Percentiles rank a stretch among this genome's conserved stretches.
These are phyloP conservation scores for Esox niger DNA, from an alignment of 2,113 vertebrate species.

Conservation along the genomic window DNA sequence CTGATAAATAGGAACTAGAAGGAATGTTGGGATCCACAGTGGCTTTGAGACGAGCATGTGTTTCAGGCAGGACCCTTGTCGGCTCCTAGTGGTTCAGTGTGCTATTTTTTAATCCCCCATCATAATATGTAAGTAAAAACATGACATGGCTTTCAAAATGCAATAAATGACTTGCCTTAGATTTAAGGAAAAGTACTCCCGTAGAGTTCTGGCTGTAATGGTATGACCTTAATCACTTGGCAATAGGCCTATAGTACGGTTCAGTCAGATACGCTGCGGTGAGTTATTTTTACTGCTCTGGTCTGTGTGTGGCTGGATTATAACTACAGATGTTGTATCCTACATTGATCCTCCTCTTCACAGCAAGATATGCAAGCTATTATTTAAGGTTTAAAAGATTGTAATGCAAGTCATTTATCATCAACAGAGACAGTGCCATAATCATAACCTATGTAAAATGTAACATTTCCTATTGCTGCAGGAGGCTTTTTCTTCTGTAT, in stretches of 20 bases:
- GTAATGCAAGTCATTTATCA: too few relatives aligned
- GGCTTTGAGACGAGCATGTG: background rate
- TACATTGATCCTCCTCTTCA: too few relatives aligned
- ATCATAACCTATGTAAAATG: too few relatives aligned
- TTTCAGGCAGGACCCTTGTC: background rate
- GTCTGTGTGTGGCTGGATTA: background rate
- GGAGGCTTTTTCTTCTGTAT: too few relatives aligned
- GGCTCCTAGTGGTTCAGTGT: constrained; percentile 14
- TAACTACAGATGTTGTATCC: too few relatives aligned
- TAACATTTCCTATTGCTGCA: too few relatives aligned
- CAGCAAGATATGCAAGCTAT: too few relatives aligned
- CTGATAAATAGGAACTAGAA: too few relatives aligned
- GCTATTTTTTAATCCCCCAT: constrained; percentile 18
- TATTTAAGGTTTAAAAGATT: too few relatives aligned
- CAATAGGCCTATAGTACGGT: background rate
- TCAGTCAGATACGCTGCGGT: background rate
- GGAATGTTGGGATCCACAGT: too few relatives aligned
- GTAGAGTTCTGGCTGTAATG: constrained; percentile 1
- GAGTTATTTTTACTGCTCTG: constrained; percentile 5
- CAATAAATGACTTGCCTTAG: background rate
- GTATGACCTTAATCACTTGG: constrained; percentile 25
- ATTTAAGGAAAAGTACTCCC: constrained; percentile 2
- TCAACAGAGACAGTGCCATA: too few relatives aligned
- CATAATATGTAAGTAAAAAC: constrained; percentile 12
- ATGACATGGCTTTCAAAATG: constrained; percentile 9